Evolutionary conservation across 2,888 invertebrate species (phyloP), one percentile per base, ranked within the genome.

Genomic region (Cryptops parisi): DNA sequence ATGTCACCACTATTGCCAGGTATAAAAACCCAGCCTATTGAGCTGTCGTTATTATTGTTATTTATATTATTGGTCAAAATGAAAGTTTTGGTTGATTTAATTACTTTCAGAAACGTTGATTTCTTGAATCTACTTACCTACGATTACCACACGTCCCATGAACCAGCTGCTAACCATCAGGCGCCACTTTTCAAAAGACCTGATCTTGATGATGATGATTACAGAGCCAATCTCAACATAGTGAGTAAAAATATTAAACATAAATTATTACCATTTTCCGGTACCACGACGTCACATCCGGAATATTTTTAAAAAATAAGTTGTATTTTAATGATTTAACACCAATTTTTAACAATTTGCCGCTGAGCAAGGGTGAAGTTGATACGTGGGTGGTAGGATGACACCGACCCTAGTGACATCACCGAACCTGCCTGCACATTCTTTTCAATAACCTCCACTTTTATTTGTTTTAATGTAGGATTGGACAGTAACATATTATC

Each of bases 81-180:
- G 12, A 12, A 33, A 33, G 24, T 44, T 6, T 44, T 44, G 9
- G 15, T 22, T 44, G 3, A 17, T 44, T 44, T 15, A 44, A 38
- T 40, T 6, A 25, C 17, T 53, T 51, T 58, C 70, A 83, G 83
- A 63, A 81, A 89, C 68, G 71, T 90, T 61, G 91, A 91, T 71
- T 91, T 91, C 79, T 83, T 91, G 76, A 91, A 91, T 71, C 76
- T 91, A 57, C 71, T 91, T 26, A 83, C 87, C 2, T 91, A 91
- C 69, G 91, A 91, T 69, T 91, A 90, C 68, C 90, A 91, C 69
- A 88, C 88, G 0, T 86, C 90, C 0, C 87, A 83, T 66, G 90
- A 91, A 65, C 87, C 89, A 0, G 80, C 85, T 0, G 88, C 86
- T 3, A 88, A 90, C 70, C 91, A 91, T 67, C 91, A 91, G 70